Base-by-base conservation (phyloP, 2,888 invertebrate species). In the Thymelicus sylvestris region DNA sequence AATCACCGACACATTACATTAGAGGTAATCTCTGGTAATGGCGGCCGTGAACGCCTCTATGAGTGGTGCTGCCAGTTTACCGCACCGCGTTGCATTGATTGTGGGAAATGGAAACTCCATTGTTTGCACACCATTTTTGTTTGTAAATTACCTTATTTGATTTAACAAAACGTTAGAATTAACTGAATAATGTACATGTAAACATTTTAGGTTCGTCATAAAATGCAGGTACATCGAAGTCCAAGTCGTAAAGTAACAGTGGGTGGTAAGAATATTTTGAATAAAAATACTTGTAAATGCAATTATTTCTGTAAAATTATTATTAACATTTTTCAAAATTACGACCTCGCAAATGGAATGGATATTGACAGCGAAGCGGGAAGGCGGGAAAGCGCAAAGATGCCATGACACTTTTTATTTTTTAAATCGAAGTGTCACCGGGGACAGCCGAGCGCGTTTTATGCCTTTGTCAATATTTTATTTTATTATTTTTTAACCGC, bases 1-100 rank as follows among this genome's bases (percentile, higher is more conserved):
- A 92, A 93, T 93, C 89, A 87, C 88, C 90, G 83, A 83, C 88
- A 87, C 90, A 87, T 91, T 86, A 91, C 91, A 92, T 90, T 91
- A 90, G 86, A 85, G 86, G 90, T 92, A 91, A 92, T 91, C 92
- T 90, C 85, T 80, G 77, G 83, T 88, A 89, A 92, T 90, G 89
- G 89, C 85, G 83, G 85, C 83, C 79, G 78, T 81, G 81, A 84
- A 83, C 82, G 82, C 77, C 75, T 75, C 77, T 76, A 79, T 76
- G 77, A 77, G 75, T 77, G 76, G 84, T 87, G 86, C 86, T 88
- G 85, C 87, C 86, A 87, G 86, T 80, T 82, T 81, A 81, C 79
- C 74, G 69, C 39, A 60, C 70, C 65, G 70, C 60, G 70, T 66
- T 71, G 70, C 70, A 71, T 66, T 71, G 61, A 71, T 71, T 71